A percentile compares a stretch with the other conserved stretches of the same genome.
These are phyloP conservation scores for Dinocampus coccinellae DNA, from an alignment of 2,888 invertebrate genomes.

Conservation along the genomic window DNA sequence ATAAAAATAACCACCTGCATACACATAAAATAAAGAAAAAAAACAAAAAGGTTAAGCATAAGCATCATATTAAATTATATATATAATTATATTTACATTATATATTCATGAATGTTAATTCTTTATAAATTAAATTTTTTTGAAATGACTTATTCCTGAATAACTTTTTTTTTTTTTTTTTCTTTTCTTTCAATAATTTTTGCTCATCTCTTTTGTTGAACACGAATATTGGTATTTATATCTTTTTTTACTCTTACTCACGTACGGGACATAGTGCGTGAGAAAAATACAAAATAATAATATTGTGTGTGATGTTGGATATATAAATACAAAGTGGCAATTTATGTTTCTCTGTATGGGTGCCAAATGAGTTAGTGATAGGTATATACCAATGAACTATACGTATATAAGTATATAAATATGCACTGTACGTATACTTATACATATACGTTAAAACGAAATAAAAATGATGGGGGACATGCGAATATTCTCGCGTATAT, in stretches of 20 bases:
- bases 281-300: not conserved
- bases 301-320: too few relatives aligned
- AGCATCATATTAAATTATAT: too few relatives aligned
- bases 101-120: too few relatives aligned
- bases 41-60: too few relatives aligned
- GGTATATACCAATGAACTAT: not conserved
- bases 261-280: not conserved
- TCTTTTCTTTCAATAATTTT: too few relatives aligned
- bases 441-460: not conserved
- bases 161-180: too few relatives aligned
- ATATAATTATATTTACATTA: too few relatives aligned
- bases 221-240: not conserved
- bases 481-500: slow-evolving; percentile 1
- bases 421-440: not conserved
- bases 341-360: not conserved
- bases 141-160: too few relatives aligned
- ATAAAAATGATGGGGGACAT: slow-evolving; percentile 1
- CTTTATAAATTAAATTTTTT: too few relatives aligned
- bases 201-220: not conserved
- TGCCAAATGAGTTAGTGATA: not conserved
- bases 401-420: not conserved
- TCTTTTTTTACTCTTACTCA: not conserved
- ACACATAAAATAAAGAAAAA: too few relatives aligned
- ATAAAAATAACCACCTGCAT: too few relatives aligned
- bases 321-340: not conserved